Conservation (phyloP, 2,888 invertebrate genomes). For the Drosophila niveifrons region DNA sequence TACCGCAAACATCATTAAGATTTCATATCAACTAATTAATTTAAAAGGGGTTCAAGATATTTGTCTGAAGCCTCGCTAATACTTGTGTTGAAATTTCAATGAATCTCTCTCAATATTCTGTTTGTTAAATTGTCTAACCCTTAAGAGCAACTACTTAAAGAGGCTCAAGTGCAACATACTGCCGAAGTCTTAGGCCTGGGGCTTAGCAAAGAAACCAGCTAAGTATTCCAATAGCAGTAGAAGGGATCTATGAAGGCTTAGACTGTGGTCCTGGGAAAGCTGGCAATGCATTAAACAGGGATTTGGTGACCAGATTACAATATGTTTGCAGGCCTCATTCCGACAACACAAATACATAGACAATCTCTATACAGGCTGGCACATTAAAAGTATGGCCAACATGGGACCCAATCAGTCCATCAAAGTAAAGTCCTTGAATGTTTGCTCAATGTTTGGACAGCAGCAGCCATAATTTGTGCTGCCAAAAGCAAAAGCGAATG, state of each 20-base stretch:
- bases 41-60: not conserved
- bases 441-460: slow-evolving; percentile 47
- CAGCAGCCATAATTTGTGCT: slow-evolving; percentile 71
- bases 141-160: slow-evolving; percentile 7
- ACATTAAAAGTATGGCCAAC: slow-evolving; percentile 35
- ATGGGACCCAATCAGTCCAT: slow-evolving; percentile 57
- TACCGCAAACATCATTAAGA: slow-evolving; percentile 8
- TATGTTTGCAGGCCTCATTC: slow-evolving; percentile 8
- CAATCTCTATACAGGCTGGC: slow-evolving; percentile 10
- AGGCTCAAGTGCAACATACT: slow-evolving; percentile 31
- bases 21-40: slow-evolving; percentile 22
- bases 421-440: slow-evolving; percentile 53
- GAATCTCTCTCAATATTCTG: not conserved
- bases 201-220: slow-evolving; percentile 34
- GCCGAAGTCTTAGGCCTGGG: slow-evolving; percentile 5
- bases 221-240: slow-evolving; percentile 14
- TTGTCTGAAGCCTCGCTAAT: not conserved
- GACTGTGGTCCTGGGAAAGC: slow-evolving; percentile 10
- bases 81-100: not conserved
- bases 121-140: too few relatives aligned
- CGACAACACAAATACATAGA: slow-evolving; percentile 30
- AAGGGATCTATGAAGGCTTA: slow-evolving; percentile 25
- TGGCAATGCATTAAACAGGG: slow-evolving; percentile 47
- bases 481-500: slow-evolving; percentile 68
- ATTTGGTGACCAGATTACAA: slow-evolving; percentile 35